phyloP scores from a whole-genome alignment of 1,140 invertebrate species.

The Trinorchestia longiramus region DNA sequence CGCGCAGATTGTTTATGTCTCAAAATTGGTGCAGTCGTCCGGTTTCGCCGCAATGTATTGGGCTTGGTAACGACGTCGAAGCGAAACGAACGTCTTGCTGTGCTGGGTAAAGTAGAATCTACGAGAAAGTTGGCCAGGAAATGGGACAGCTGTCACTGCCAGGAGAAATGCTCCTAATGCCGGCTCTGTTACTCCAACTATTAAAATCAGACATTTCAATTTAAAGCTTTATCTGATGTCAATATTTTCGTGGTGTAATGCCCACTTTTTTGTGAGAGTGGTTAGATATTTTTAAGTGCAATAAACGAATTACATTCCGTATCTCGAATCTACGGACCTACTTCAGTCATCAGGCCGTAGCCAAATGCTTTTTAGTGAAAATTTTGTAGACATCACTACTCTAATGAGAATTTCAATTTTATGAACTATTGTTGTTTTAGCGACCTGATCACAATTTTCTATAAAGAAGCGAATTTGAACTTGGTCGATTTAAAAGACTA shows the following conservation, averaged over 20 bases:
- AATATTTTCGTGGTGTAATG: background rate
- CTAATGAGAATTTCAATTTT: no score
- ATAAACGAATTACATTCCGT: background rate
- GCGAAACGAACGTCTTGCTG: conserved; percentile 5
- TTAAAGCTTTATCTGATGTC: background rate
- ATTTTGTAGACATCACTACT: no score
- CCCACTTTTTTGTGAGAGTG: background rate
- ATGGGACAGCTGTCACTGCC: background rate
- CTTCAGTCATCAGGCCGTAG: background rate
- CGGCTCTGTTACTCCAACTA: background rate
- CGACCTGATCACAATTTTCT: no score
- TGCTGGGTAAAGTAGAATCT: background rate
- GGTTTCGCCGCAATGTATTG: background rate
- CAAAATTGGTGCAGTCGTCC: background rate
- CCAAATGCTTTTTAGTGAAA: background rate
- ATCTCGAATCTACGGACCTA: background rate
- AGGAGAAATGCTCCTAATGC: background rate
- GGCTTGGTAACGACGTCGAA: background rate
- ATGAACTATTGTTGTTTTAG: no score
- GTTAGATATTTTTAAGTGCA: background rate
- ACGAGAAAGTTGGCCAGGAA: background rate
- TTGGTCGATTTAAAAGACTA: no score
- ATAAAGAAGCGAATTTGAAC: no score
- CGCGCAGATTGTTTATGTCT: background rate
- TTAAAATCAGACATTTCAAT: background rate